Conservation (phyloP, 2,797 vertebrate genomes). For the Chelidonichthys spinosus region DNA sequence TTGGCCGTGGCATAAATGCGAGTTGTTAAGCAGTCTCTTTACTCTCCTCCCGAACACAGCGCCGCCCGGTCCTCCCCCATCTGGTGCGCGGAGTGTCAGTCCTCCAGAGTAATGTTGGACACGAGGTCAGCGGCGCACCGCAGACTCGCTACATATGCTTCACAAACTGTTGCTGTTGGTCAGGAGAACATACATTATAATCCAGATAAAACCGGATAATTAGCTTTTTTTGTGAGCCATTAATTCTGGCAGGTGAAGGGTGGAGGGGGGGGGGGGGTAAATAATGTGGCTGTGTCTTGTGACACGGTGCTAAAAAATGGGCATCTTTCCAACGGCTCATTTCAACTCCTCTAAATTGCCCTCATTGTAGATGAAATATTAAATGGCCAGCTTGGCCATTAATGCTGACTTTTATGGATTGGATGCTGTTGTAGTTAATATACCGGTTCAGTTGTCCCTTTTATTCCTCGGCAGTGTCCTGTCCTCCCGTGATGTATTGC, state of each 20-base stretch:
- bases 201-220: constrained; percentile 84
- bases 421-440: constrained; percentile 83
- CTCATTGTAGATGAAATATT: constrained; percentile 83
- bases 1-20: constrained; percentile 47
- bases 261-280: constrained; percentile 60
- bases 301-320: constrained; percentile 70
- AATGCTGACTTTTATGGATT: constrained; percentile 84
- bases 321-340: constrained; percentile 70
- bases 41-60: constrained; percentile 53
- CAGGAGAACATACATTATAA: constrained; percentile 77
- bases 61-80: constrained; percentile 53
- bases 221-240: constrained; percentile 80
- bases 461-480: constrained; percentile 81
- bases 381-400: constrained; percentile 76
- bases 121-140: constrained; percentile 66
- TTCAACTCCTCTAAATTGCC: constrained; percentile 84
- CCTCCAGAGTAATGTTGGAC: constrained; percentile 72
- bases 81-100: constrained; percentile 59
- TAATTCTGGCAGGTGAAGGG: constrained; percentile 80
- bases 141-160: constrained; percentile 74
- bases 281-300: constrained; percentile 75
- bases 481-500: constrained; percentile 82
- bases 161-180: constrained; percentile 79
- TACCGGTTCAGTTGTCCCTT: constrained; percentile 82
- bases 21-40: constrained; percentile 53